Base-by-base conservation (phyloP, 2,888 invertebrate species). In the Lasioglossum calceatum region DNA sequence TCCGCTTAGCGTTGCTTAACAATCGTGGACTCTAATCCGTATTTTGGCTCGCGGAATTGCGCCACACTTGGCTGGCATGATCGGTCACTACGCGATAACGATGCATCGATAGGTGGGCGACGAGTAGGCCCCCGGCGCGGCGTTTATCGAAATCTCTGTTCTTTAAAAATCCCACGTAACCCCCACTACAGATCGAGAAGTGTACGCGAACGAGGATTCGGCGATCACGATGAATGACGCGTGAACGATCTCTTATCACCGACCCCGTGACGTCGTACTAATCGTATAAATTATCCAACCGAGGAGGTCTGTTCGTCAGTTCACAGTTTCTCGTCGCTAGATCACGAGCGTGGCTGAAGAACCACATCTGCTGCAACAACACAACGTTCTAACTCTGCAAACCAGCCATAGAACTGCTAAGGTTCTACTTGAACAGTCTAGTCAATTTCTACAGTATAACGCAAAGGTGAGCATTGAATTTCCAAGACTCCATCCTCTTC, bases 281-380 rank as follows among this genome's bases (percentile, higher is more conserved):
- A 84, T 88, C 87, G 86, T 93, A 93, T 93, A 93, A 93, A 93
- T 91, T 87, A 92, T 88, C 90, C 88, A 42, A 47, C 39, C 64
- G 36, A 64, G 74, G 61, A 76, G 82, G 32, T 61, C 42, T n/a
- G n/a, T 72, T 79, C 87, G 78, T 87, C 92, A 93, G 93, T 93
- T 73, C 86, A 80, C 74, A 77, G 80, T 72, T 77, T 75, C 78
- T 79, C 80, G 77, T 85, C 88, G 64, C 16, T 81, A 79, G 72
- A 87, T 75, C 86, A 73, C 79, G 72, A 79, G 85, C 88, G 89
- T 91, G 54, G 78, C 81, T 81, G 79, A 36, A 8, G 32, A 61
- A 50, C 19, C 23, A 27, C 54, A n/a, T 12, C n/a, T 32, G 32
- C 50, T 32, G 4, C n/a, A 54, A 10, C 54, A n/a, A 54, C 54